phyloP scores from a whole-genome alignment of 2,888 invertebrate genomes.

The Cosmia trapezina region DNA sequence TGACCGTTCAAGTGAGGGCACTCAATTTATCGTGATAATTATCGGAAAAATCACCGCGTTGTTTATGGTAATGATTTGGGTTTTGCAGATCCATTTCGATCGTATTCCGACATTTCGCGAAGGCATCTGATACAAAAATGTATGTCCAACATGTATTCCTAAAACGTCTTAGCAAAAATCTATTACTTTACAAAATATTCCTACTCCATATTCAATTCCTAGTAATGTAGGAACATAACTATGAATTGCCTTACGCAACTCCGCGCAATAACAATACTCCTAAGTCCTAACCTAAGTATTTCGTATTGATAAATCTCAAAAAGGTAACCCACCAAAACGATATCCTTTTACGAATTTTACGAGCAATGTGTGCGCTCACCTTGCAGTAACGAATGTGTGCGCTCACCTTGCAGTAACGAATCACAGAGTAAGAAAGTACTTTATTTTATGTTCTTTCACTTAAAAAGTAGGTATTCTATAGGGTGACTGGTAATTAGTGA shows the following conservation, averaged over 20 bases:
- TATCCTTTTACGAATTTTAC: conserved; percentile 50
- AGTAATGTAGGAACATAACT: conserved; percentile 36
- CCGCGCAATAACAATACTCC: conserved; percentile 28
- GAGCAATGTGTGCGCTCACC: conserved; percentile 34
- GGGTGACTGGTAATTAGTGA: too few relatives aligned
- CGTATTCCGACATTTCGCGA: not conserved
- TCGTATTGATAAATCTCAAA: conserved; percentile 51
- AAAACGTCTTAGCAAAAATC: not conserved
- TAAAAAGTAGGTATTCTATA: too few relatives aligned
- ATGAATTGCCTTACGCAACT: conserved; percentile 16
- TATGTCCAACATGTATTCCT: not conserved
- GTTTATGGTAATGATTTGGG: too few relatives aligned
- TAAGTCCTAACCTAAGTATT: too few relatives aligned
- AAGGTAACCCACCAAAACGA: conserved; percentile 37
- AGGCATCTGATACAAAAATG: not conserved
- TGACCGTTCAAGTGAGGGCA: too few relatives aligned
- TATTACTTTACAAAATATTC: conserved; percentile 6
- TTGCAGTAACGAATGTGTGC: conserved; percentile 32
- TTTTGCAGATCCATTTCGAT: not conserved
- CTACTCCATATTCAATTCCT: conserved; percentile 19
- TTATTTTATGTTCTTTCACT: too few relatives aligned
- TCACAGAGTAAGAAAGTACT: too few relatives aligned
- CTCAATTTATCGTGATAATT: too few relatives aligned
- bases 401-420: conserved; percentile 27
- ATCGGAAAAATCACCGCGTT: too few relatives aligned